A percentile compares a stretch with the other conserved stretches of the same genome.
These are phyloP conservation scores for Blastobasis lacticolella DNA, from an alignment of 2,888 invertebrate species.

Conservation along the genomic window DNA sequence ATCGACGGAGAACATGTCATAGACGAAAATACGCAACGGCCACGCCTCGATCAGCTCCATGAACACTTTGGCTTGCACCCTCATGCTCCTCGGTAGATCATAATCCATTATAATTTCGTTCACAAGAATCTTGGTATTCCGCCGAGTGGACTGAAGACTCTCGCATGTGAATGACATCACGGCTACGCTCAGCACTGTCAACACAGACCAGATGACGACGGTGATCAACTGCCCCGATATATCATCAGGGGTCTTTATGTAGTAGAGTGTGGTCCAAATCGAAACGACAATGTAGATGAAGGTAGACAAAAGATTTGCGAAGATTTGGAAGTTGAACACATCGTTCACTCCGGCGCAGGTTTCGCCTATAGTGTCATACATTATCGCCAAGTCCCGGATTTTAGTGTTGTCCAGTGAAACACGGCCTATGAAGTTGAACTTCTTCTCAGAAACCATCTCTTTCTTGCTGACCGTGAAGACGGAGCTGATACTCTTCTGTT, in stretches of 20 bases:
- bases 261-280: conserved; percentile 40
- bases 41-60: conserved; percentile 48
- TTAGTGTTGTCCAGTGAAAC: conserved; percentile 27
- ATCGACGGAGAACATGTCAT: conserved; percentile 50
- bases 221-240: conserved; percentile 24
- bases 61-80: conserved; percentile 48
- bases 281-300: conserved; percentile 41
- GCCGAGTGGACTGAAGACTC: conserved; percentile 29
- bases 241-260: conserved; percentile 23
- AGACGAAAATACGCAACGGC: conserved; percentile 37
- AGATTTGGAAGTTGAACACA: conserved; percentile 44
- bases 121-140: conserved; percentile 35
- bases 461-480: conserved; percentile 26
- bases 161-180: conserved; percentile 40
- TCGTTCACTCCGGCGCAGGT: conserved; percentile 33
- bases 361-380: conserved; percentile 38
- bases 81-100: conserved; percentile 35
- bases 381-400: conserved; percentile 34
- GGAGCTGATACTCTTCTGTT: conserved; percentile 19
- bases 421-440: conserved; percentile 26
- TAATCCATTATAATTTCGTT: conserved; percentile 52
- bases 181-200: conserved; percentile 29
- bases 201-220: conserved; percentile 33
- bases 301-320: conserved; percentile 41
- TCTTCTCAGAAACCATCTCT: conserved; percentile 16